These are phyloP conservation scores for Piliocolobus tephrosceles DNA, from an alignment of 2,113 vertebrate species.

Conservation along the genomic window DNA sequence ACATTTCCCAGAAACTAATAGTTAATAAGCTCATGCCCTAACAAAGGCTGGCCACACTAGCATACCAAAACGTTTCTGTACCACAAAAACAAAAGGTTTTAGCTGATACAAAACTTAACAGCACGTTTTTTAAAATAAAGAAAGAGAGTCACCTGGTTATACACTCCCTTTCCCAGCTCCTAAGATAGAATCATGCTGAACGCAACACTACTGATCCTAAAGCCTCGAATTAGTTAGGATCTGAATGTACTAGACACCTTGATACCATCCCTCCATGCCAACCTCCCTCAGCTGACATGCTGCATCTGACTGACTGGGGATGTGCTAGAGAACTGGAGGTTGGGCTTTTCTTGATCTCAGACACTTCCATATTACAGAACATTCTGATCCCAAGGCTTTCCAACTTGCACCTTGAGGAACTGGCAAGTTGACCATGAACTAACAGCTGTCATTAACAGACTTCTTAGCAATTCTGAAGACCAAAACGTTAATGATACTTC, in stretches of 20 bases:
- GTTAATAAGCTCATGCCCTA: not conserved
- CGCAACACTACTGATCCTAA: not conserved
- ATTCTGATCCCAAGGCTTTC: constrained; percentile 54
- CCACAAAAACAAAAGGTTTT: constrained; percentile 15
- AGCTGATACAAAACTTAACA: not conserved
- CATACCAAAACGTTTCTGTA: not conserved
- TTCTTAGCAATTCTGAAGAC: not conserved
- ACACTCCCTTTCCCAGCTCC: not conserved
- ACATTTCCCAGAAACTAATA: constrained; percentile 9
- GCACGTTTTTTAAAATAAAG: not conserved
- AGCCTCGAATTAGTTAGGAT: not conserved
- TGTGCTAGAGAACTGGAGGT: not conserved
- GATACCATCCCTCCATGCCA: not conserved
- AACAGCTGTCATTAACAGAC: constrained; percentile 39
- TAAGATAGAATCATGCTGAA: not conserved
- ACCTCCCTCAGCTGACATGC: constrained; percentile 42
- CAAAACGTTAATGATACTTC: not conserved
- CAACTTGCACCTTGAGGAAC: constrained; percentile 22
- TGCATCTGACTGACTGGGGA: not conserved
- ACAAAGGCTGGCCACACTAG: not conserved
- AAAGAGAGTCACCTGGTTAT: not conserved
- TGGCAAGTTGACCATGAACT: constrained; percentile 17
- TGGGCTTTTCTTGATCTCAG: not conserved
- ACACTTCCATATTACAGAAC: not conserved
- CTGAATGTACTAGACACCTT: constrained; percentile 56